A percentile compares a stretch with the other conserved stretches of the same genome.
Evolutionary conservation across 2,888 invertebrate genomes (phyloP).

Genomic region (Litoditis marina): DNA sequence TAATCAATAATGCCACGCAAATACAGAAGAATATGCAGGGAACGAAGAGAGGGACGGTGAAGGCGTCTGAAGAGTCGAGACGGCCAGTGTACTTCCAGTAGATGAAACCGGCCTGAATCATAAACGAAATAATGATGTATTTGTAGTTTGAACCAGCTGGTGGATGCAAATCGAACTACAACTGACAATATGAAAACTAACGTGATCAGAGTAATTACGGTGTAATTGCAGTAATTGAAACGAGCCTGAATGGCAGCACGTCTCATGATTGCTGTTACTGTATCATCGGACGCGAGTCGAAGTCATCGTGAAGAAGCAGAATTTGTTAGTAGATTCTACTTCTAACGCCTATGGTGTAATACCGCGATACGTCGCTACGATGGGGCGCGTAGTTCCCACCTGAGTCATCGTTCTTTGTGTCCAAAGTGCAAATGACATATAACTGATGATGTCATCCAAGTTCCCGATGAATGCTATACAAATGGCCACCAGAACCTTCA

Average conservation of each 20-base stretch:
- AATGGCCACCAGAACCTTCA: conserved; percentile 44
- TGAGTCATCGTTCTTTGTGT: conserved; percentile 43
- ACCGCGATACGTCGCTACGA: no score
- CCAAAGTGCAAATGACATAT: conserved; percentile 54
- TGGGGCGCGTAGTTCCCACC: no score
- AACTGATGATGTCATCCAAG: conserved; percentile 52
- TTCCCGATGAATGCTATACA: conserved; percentile 51
- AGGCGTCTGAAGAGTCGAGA: conserved; percentile 23
- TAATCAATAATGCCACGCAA: conserved; percentile 45
- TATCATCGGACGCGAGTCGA: no score
- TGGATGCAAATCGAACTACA: background rate
- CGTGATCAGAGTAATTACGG: background rate
- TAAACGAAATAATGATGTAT: background rate
- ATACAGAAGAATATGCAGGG: conserved; percentile 46
- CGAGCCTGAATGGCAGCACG: no score
- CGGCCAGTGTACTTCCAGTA: conserved; percentile 29
- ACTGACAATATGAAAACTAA: background rate
- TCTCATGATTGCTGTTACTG: no score
- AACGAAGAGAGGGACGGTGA: conserved; percentile 46
- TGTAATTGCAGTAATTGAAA: background rate
- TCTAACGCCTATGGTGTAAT: no score
- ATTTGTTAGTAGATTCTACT: no score
- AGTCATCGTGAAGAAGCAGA: no score
- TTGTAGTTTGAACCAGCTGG: conserved; percentile 4
- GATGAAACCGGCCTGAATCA: conserved; percentile 36